A percentile compares a stretch with the other conserved stretches of the same genome.
phyloP scores from a whole-genome alignment of 2,888 invertebrate species.

The Monoplex corrugatus region DNA sequence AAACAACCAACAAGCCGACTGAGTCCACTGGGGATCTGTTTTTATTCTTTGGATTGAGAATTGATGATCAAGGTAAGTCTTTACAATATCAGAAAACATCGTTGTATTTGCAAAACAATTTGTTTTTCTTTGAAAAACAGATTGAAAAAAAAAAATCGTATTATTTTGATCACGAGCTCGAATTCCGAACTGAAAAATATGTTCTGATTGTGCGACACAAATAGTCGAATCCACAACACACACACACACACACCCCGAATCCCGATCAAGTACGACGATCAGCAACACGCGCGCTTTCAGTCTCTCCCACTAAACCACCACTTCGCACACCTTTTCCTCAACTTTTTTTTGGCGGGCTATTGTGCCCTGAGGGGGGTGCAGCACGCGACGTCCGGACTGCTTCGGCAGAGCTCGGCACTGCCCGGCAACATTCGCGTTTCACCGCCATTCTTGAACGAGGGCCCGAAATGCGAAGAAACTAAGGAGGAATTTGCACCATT shows the following conservation, averaged over 20 bases:
- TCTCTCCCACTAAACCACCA: slow-evolving; percentile 33
- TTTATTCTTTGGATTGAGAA: no score
- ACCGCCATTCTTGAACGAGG: slow-evolving; percentile 60
- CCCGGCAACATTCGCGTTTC: slow-evolving; percentile 57
- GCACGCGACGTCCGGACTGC: slow-evolving; percentile 53
- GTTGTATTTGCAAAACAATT: no score
- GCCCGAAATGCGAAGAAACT: slow-evolving; percentile 52
- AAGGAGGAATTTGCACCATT: slow-evolving; percentile 52
- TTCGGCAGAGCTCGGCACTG: slow-evolving; percentile 51
- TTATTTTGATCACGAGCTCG: no score
- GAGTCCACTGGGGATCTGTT: no score
- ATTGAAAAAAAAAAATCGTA: no score
- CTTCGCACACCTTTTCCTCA: slow-evolving; percentile 4
- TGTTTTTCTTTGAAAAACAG: no score
- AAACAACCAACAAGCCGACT: no score
- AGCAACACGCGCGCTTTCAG: not conserved
- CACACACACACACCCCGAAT: not conserved
- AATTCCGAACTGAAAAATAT: no score
- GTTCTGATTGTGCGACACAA: no score
- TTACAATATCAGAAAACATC: no score
- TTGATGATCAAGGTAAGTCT: no score
- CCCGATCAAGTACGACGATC: not conserved
- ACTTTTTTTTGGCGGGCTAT: slow-evolving; percentile 52
- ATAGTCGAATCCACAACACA: not conserved
- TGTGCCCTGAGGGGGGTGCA: slow-evolving; percentile 46